phyloP scores from a whole-genome alignment of 2,113 vertebrate species.

The Emydura subglobosa region DNA sequence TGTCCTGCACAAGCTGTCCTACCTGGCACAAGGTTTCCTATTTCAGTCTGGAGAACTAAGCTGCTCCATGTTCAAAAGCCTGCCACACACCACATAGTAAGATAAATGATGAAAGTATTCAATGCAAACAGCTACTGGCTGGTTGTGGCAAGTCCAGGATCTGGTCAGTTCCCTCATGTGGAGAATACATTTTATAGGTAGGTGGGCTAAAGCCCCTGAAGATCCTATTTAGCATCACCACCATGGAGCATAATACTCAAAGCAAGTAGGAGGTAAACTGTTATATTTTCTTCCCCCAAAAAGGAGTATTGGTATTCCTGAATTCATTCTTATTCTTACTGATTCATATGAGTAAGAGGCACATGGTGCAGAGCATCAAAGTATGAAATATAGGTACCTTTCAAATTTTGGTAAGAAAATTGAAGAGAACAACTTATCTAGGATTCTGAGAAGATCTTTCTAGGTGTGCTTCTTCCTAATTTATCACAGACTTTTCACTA shows the following conservation, averaged over 20 bases:
- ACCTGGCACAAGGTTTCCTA: not conserved
- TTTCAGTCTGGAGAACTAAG: not conserved
- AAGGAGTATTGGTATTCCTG: not conserved
- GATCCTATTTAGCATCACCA: not conserved
- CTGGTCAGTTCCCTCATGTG: not conserved
- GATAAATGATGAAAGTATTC: not conserved
- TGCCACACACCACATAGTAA: not conserved
- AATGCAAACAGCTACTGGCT: not conserved
- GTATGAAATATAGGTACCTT: not conserved
- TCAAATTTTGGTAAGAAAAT: not conserved
- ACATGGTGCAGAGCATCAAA: not conserved
- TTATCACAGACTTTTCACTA: fast-evolving
- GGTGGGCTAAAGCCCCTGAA: not conserved
- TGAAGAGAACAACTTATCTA: not conserved
- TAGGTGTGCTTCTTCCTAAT: not conserved
- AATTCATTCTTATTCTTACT: not conserved
- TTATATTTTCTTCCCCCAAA: not conserved
- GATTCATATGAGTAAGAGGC: not conserved
- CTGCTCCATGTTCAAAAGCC: not conserved
- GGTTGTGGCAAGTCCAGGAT: not conserved
- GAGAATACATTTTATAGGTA: not conserved
- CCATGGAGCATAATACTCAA: not conserved
- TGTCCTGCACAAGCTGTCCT: not conserved
- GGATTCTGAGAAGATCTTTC: not conserved
- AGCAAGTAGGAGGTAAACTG: not conserved